These are phyloP conservation scores for Neoitamus cyanurus DNA, from an alignment of 2,888 invertebrate genomes.

Conservation along the genomic window DNA sequence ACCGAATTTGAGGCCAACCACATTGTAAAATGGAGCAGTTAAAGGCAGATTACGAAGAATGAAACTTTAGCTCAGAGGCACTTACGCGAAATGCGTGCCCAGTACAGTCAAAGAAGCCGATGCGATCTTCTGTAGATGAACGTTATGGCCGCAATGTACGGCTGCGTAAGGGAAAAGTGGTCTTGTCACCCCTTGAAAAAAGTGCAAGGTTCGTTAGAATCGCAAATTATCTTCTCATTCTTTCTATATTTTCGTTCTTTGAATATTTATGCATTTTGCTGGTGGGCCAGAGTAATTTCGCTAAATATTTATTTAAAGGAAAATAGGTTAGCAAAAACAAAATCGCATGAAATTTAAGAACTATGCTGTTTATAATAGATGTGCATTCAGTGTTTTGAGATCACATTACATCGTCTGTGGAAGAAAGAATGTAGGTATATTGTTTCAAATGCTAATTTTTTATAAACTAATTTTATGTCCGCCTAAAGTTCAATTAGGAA, in stretches of 20 bases:
- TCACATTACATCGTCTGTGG: too few species aligned
- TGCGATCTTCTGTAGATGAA: neutral
- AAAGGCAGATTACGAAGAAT: neutral
- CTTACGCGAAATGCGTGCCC: neutral
- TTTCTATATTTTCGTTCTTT: neutral
- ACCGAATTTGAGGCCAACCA: slow-evolving; percentile 27
- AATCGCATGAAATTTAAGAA: too few species aligned
- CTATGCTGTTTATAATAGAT: too few species aligned
- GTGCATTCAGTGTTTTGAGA: too few species aligned
- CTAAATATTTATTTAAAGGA: too few species aligned
- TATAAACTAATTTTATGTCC: too few species aligned
- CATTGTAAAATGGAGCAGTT: neutral
- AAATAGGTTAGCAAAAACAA: too few species aligned
- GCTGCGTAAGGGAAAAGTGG: neutral
- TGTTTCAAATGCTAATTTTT: too few species aligned
- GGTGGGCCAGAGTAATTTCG: neutral
- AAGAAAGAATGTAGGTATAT: too few species aligned
- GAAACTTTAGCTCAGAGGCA: neutral
- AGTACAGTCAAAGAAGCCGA: neutral
- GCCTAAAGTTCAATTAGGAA: too few species aligned
- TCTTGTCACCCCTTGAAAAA: neutral
- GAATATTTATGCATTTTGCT: neutral
- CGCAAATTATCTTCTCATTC: neutral
- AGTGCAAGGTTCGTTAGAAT: neutral
- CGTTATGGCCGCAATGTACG: neutral